These are phyloP conservation scores for Pteromalus puparum DNA, from an alignment of 1,140 invertebrate genomes.

Conservation along the genomic window DNA sequence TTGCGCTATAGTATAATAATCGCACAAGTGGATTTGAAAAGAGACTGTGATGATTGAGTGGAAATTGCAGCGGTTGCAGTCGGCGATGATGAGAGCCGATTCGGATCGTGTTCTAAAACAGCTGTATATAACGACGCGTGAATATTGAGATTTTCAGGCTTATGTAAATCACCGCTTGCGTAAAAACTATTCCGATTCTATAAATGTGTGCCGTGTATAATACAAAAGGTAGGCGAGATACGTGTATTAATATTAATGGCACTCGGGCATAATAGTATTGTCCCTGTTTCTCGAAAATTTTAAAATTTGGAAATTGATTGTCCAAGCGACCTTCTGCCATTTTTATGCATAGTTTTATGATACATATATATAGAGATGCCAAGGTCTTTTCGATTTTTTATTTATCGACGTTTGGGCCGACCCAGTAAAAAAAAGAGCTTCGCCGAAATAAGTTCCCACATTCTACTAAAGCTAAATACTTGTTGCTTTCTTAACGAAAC, in stretches of 20 bases:
- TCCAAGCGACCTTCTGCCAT: too few species aligned
- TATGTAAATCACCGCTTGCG: neutral
- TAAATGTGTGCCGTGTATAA: too few species aligned
- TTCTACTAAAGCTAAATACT: neutral
- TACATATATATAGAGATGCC: neutral
- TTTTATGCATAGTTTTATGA: neutral
- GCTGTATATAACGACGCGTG: too few species aligned
- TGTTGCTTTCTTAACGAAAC: neutral
- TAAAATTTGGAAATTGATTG: too few species aligned
- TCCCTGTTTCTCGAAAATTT: neutral
- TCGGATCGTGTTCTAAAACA: neutral
- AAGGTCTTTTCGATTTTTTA: neutral
- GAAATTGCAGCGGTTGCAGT: neutral
- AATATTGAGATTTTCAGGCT: too few species aligned
- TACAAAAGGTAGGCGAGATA: too few species aligned
- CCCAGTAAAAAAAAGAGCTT: too few species aligned
- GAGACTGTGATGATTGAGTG: neutral
- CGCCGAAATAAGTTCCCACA: neutral
- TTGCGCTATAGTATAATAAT: neutral
- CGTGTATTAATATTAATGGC: too few species aligned
- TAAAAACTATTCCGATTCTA: neutral
- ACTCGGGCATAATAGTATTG: neutral
- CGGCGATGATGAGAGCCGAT: neutral
- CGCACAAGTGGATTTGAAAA: neutral
- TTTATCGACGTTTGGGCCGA: neutral